Evolutionary conservation across 1,140 invertebrate genomes (phyloP), one percentile per base, ranked within the genome.

Genomic region (Anthonomus grandis): DNA sequence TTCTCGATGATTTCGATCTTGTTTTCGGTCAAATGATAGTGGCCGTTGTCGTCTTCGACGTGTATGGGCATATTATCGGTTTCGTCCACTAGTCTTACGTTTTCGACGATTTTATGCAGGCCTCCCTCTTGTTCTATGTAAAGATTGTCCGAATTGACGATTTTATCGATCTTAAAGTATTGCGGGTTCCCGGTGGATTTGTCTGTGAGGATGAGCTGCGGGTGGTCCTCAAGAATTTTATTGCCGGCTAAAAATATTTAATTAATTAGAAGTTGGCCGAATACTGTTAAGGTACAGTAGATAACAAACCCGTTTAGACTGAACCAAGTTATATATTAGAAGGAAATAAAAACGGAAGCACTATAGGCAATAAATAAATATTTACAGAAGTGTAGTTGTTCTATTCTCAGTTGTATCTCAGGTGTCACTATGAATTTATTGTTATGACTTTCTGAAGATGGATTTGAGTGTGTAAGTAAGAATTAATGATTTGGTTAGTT

Each of bases 81-180:
- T n/a, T 50, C 31, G 39, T 53, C 57, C 2, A 53, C 24, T 15
- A 64, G 54, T 56, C 59, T 60, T 13, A 59, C 60, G 46, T 47
- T 54, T 36, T 62, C 60, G 9, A 63, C 60, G 5, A 66, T 57
- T 56, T 68, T 68, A 9, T 61, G 55, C 15, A 68, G 27, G 9
- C 52, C 49, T n/a, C n/a, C n/a, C 22, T 69, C 61, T 45, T 66
- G 68, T 23, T 67, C 65, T 1, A 67, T 60, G 49, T 68, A 69
- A 23, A 67, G 52, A 57, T 66, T 66, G 23, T 72, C 71, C 4
- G 70, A 59, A 54, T 66, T 67, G 21, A 73, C 68, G 44, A 72
- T 72, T 58, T 70, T 65, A 21, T 72, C 56, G n/a, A n/a, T n/a
- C n/a, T n/a, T n/a, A n/a, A n/a, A n/a, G 45, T 69, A 72, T 45